phyloP scores from a whole-genome alignment of 2,113 vertebrate genomes.

The Nestor notabilis region DNA sequence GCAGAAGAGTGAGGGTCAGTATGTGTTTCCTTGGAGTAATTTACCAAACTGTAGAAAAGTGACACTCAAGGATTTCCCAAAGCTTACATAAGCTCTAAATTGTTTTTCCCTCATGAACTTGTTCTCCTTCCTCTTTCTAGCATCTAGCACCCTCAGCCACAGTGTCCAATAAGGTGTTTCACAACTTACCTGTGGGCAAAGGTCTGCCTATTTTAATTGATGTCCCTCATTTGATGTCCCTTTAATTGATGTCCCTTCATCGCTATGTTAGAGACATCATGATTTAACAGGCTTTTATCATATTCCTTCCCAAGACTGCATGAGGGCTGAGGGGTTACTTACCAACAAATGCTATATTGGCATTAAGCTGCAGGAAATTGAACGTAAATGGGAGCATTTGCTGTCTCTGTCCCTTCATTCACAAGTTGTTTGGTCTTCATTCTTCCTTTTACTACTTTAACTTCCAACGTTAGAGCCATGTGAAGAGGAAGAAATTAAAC shows the following conservation, averaged over 20 bases:
- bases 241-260: not conserved
- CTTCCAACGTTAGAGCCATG: not conserved
- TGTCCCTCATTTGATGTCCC: too few species aligned
- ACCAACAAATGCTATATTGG: not conserved
- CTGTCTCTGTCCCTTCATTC: not conserved
- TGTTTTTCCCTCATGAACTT: not conserved
- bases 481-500: not conserved
- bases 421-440: not conserved
- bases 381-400: not conserved
- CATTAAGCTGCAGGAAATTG: not conserved
- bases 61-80: not conserved
- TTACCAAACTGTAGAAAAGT: not conserved
- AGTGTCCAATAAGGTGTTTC: not conserved
- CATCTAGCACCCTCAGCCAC: not conserved
- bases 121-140: not conserved
- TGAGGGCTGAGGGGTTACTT: not conserved
- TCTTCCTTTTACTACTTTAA: not conserved
- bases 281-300: not conserved
- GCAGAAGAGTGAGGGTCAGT: not conserved
- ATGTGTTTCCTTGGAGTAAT: not conserved
- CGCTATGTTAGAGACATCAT: not conserved
- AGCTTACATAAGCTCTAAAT: fast-evolving
- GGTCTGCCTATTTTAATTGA: not conserved
- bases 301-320: not conserved
- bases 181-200: not conserved